Evolutionary conservation across 2,888 invertebrate species (phyloP).

Genomic region (Folsomia manolachei): DNA sequence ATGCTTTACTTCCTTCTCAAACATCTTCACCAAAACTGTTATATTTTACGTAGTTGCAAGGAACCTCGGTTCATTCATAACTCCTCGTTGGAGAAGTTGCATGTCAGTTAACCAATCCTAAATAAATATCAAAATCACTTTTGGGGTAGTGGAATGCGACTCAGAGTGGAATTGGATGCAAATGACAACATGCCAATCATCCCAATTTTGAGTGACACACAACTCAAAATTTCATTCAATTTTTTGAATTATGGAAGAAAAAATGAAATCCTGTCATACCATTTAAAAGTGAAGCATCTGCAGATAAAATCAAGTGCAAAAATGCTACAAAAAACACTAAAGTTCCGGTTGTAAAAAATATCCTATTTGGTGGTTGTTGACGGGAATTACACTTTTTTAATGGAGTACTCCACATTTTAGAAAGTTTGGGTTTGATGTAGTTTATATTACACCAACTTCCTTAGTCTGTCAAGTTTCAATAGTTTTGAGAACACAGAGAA

Average conservation of each 20-base stretch:
- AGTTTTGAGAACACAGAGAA: conserved; percentile 1
- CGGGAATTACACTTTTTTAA: conserved; percentile 17
- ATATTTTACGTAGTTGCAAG: background rate
- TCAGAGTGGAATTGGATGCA: background rate
- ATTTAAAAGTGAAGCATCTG: background rate
- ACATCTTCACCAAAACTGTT: background rate
- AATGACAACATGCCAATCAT: background rate
- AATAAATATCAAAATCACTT: background rate
- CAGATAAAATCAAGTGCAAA: background rate
- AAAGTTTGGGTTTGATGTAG: no score
- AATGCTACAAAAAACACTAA: background rate
- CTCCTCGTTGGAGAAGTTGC: background rate
- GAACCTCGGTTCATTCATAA: background rate
- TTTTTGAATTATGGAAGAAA: background rate
- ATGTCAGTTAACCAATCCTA: background rate
- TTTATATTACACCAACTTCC: no score
- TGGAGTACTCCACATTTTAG: conserved; percentile 28
- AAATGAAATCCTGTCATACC: no score
- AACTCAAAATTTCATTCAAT: background rate
- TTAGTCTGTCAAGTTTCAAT: background rate
- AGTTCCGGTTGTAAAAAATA: background rate
- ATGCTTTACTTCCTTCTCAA: background rate
- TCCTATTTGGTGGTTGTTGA: conserved; percentile 6
- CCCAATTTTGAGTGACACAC: background rate
- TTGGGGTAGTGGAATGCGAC: background rate